phyloP scores from a whole-genome alignment of 2,797 vertebrate genomes.

The Uromys caudimaculatus region DNA sequence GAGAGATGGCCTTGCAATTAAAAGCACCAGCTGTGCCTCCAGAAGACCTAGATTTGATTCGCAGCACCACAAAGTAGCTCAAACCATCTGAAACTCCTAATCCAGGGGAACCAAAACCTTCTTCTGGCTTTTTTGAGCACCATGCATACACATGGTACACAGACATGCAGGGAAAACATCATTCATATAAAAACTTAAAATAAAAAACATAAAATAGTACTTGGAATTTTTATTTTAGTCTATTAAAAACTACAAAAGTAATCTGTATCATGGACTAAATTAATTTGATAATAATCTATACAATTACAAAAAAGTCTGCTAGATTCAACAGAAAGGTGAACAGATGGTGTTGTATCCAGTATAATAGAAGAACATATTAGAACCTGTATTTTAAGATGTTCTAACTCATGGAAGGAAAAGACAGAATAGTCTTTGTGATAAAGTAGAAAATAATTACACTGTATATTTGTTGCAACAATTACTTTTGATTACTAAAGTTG shows the following conservation, averaged over 20 bases:
- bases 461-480: slow-evolving; percentile 51
- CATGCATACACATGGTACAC: neutral
- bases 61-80: neutral
- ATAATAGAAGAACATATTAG: neutral
- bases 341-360: neutral
- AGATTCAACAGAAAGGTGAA: neutral
- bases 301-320: neutral
- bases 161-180: neutral
- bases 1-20: neutral
- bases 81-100: no score
- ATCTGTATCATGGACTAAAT: neutral
- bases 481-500: slow-evolving; percentile 53
- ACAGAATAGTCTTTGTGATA: neutral
- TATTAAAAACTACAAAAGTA: neutral
- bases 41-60: neutral
- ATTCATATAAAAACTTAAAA: neutral
- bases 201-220: neutral
- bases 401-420: neutral
- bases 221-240: neutral
- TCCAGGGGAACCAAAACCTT: neutral
- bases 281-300: neutral
- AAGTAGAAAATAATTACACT: slow-evolving; percentile 44
- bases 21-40: neutral
- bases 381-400: neutral
- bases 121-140: neutral